Conservation (phyloP, 1,140 invertebrate genomes). For the Theocolax elegans region DNA sequence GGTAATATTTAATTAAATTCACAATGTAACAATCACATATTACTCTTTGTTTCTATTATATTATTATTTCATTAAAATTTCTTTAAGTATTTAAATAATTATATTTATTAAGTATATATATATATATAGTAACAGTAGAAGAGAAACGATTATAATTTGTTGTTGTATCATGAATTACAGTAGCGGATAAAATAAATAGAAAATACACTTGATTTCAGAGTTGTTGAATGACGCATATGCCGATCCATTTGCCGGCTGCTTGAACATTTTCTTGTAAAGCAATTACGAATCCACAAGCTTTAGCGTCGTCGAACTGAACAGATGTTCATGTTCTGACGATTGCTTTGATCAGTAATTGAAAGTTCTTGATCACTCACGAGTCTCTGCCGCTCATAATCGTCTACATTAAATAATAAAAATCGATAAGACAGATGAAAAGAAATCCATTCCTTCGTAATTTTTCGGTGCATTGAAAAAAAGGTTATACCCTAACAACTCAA, state of each 20-base stretch:
- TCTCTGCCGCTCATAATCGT: slow-evolving; percentile 11
- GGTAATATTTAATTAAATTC: too few relatives aligned
- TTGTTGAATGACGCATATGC: slow-evolving; percentile 40
- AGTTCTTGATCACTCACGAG: slow-evolving; percentile 24
- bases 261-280: slow-evolving; percentile 41
- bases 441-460: background rate
- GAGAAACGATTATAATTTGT: too few relatives aligned
- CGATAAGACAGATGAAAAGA: background rate
- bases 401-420: slow-evolving; percentile 14
- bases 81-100: too few relatives aligned
- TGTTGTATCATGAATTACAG: too few relatives aligned
- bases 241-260: slow-evolving; percentile 39
- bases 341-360: slow-evolving; percentile 40
- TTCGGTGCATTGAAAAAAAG: background rate
- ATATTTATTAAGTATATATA: too few relatives aligned
- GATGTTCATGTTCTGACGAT: slow-evolving; percentile 35
- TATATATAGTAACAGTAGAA: too few relatives aligned
- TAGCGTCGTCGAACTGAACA: slow-evolving; percentile 17
- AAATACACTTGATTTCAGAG: background rate
- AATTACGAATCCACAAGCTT: slow-evolving; percentile 36
- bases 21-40: too few relatives aligned
- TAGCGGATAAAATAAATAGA: too few relatives aligned
- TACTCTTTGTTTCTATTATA: too few relatives aligned
- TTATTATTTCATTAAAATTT: too few relatives aligned
- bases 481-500: too few relatives aligned